phyloP scores from a whole-genome alignment of 2,113 vertebrate species.

The Strix aluco region DNA sequence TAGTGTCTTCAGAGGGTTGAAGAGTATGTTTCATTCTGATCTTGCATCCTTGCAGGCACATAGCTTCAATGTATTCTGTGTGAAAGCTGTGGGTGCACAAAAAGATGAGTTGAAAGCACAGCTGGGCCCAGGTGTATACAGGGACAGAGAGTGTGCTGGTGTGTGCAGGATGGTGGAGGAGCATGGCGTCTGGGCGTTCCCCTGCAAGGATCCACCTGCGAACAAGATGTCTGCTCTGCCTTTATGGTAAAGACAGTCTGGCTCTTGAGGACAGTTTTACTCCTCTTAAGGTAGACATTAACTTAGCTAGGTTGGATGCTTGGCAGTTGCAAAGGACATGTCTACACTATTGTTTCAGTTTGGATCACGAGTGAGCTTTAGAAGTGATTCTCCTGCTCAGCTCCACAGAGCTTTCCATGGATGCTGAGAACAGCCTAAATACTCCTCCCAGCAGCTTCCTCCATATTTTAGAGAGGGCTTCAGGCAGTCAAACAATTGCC shows the following conservation, averaged over 20 bases:
- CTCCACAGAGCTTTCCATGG: neutral
- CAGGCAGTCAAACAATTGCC: neutral
- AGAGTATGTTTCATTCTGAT: neutral
- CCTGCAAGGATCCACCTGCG: neutral
- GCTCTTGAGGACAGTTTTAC: neutral
- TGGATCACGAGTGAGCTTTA: neutral
- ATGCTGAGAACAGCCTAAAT: neutral
- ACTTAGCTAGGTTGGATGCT: neutral
- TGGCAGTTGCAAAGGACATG: neutral
- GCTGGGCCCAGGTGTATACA: neutral
- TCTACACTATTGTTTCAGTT: neutral
- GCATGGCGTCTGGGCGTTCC: neutral
- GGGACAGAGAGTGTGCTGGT: neutral
- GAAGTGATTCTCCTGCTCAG: neutral
- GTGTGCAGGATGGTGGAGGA: neutral
- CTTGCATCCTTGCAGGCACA: neutral
- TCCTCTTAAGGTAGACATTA: neutral
- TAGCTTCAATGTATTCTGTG: rapidly evolving
- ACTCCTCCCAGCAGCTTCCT: neutral
- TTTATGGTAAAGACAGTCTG: neutral
- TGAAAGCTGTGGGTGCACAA: neutral
- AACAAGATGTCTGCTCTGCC: neutral
- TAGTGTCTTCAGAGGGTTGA: neutral
- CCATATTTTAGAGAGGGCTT: neutral
- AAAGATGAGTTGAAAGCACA: neutral